Base-by-base conservation (phyloP, 2,888 invertebrate species). In the Drosophila recens region DNA sequence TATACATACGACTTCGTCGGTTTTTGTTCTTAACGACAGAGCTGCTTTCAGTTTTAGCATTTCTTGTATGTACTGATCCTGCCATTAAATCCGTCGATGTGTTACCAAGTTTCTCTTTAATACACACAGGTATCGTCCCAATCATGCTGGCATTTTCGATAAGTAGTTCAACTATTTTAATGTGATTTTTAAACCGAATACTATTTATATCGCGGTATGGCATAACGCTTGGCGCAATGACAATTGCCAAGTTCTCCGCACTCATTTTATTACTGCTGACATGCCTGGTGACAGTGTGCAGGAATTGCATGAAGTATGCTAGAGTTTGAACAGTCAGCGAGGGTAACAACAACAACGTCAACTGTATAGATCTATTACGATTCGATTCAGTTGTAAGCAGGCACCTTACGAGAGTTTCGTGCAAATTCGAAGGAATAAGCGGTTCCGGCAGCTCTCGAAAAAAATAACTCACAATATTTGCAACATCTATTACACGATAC, bases 201-300 rank as follows among this genome's bases (percentile, higher is more conserved):
- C 95, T 94, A n/a, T 94, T 94, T 20, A 95, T 94, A 72, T 95
- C 95, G 0, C 82, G 78, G 40, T 80, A 93, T 0, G 97, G 97
- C 95, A 98, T 96, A 57, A 98, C 94, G 89, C 97, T 97, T 0
- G 98, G 98, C 0, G 97, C 96, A 91, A 98, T 93, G 33, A 98
- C 96, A 77, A 97, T 96, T 1, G 98, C 96, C 74, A 98, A 93
- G 93, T 98, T 98, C 57, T 95, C 95, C 0, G 95, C 93, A 81
- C 96, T 95, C 98, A 98, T 98, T 92, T 96, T 95, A 91, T 98
- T 98, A 53, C 94, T 93, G 53, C 94, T 94, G 56, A 95, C 95
- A 86, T 95, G 94, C 34, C 94, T 93, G 8, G 97, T 95, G 34
- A 98, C 86, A 0, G 90, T 90, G 49, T 90, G 67, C 0, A 92